Evolutionary conservation across 2,888 invertebrate genomes (phyloP), one percentile per base, ranked within the genome.

Genomic region (Lissocephala sabroskyi): DNA sequence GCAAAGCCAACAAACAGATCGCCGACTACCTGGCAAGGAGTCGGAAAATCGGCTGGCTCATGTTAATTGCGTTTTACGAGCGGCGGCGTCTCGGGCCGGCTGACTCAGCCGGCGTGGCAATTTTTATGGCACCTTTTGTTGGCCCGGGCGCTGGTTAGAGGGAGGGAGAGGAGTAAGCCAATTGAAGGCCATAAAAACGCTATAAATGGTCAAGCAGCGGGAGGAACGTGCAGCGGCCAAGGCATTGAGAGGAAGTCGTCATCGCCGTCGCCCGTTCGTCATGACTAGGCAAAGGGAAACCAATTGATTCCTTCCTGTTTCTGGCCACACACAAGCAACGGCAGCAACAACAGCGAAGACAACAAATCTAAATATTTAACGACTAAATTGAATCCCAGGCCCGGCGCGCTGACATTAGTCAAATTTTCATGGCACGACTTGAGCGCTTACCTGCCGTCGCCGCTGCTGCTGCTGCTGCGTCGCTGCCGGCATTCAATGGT

Each of bases 301-400:
- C 77, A 70, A 70, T 70, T 70, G 68, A 76, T 70, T 70, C 68
- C 68, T 70, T 70, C 68, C 68, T 76, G 68, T 65, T 14, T 16
- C 19, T 17, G 36, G 28, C 45, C 30, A 13, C 18, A 23, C 30
- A 39, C 16, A 11, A 45, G 42, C 33, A 32, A 44, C 45, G 52
- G 51, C 50, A 52, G 71, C 57, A 59, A 45, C 30, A 13, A 45
- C 17, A 30, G 26, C 47, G 43, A 45, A 30, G 28, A 44, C 41
- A 55, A 55, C 53, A 59, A 68, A 68, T 70, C 77, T 76, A 70
- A 70, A 73, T 70, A 76, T 76, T 70, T 70, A 70, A 70, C 74
- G 56, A 76, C 77, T 70, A 68, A 70, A 70, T 70, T 70, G 77
- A 73, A 76, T 68, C 62, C 68, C 70, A 76, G 73, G n/a, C n/a